Evolutionary conservation across 2,113 vertebrate species (phyloP).

Genomic region (Taxidea taxus): DNA sequence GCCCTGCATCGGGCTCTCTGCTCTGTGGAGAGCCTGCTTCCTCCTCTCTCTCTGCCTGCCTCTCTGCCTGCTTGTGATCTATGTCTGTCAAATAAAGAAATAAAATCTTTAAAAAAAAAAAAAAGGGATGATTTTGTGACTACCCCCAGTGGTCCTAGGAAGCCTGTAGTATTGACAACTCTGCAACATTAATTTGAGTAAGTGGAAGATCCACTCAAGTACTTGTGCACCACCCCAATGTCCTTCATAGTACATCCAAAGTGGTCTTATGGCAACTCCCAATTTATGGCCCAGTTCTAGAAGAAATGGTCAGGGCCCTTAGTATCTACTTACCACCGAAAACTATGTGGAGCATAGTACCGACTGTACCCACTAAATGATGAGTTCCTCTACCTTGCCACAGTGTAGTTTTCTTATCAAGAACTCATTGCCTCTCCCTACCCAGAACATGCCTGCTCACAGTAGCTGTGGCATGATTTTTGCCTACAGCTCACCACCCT

Average conservation of each 20-base stretch:
- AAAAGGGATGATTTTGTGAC: background rate
- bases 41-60: too few species aligned
- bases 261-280: background rate
- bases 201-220: background rate
- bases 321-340: background rate
- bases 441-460: background rate
- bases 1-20: too few species aligned
- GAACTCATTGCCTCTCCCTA: background rate
- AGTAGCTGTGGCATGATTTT: background rate
- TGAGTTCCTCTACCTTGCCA: background rate
- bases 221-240: background rate
- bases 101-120: too few species aligned
- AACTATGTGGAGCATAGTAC: background rate
- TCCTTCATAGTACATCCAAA: background rate
- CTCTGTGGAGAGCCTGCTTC: too few species aligned
- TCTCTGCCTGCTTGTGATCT: too few species aligned
- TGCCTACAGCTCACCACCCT: background rate
- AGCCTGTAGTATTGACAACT: background rate
- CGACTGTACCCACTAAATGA: background rate
- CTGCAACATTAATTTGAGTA: background rate
- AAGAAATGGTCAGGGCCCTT: background rate
- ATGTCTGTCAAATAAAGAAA: too few species aligned
- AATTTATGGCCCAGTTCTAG: background rate
- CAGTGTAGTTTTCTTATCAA: background rate
- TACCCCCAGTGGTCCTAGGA: background rate